Evolutionary conservation across 2,797 vertebrate species (phyloP).

Genomic region (Notolepis coatsorum): DNA sequence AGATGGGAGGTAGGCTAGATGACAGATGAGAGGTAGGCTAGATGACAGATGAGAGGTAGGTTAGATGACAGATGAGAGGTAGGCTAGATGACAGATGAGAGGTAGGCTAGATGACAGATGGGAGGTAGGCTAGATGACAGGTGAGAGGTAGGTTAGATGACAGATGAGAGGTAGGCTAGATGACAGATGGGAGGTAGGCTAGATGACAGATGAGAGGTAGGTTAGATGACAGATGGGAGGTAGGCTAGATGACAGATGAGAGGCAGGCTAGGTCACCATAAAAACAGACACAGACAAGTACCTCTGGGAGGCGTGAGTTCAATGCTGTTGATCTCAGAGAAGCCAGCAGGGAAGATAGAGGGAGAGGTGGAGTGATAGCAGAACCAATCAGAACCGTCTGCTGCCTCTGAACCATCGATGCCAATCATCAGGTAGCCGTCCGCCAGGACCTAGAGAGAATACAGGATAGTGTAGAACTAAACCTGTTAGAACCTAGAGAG

Average conservation of each 20-base stretch:
- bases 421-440: slow-evolving; percentile 95
- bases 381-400: slow-evolving; percentile 96
- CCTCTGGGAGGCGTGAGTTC: slow-evolving; percentile 93
- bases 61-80: too few relatives aligned
- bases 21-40: too few relatives aligned
- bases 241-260: not conserved
- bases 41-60: too few relatives aligned
- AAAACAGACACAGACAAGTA: slow-evolving; percentile 49
- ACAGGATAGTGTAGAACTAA: slow-evolving; percentile 19
- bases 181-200: too few relatives aligned
- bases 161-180: too few relatives aligned
- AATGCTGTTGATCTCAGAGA: slow-evolving; percentile 96
- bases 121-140: too few relatives aligned
- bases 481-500: not conserved
- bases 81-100: too few relatives aligned
- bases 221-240: not conserved
- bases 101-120: too few relatives aligned
- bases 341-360: slow-evolving; percentile 94
- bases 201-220: too few relatives aligned
- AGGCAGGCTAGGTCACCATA: not conserved
- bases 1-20: too few relatives aligned
- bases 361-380: slow-evolving; percentile 93
- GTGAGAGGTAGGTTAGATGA: too few relatives aligned
- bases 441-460: slow-evolving; percentile 87
- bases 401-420: slow-evolving; percentile 93